Evolutionary conservation across 2,113 vertebrate species (phyloP), one percentile per base, ranked within the genome.

Genomic region (Lonchura striata): DNA sequence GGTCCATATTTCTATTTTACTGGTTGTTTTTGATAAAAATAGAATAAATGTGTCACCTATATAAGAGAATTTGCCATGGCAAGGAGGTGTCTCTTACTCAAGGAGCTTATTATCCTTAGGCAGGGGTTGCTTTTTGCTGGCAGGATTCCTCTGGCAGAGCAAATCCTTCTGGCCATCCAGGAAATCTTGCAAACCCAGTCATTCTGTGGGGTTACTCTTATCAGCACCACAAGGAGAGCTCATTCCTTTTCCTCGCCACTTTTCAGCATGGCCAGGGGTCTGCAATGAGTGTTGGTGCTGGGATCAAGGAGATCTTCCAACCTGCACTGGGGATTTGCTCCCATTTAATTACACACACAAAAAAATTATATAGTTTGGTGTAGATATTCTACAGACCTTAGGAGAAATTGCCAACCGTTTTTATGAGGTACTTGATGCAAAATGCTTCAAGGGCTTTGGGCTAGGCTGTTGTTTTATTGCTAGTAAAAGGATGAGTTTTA

Each of bases 401-500:
- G 82, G 19, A 95, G 50, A 52, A 77, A 56, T 66, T 59, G 31
- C 90, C 54, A 87, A 4, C 6, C 4, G 1, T 39, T 90, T 94
- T 88, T 74, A 79, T 56, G 79, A 94, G 71, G 47, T 28, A 44
- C 57, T 86, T 23, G 35, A 41, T 69, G 65, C 59, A 84, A 88
- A 92, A 81, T 57, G 44, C 60, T 78, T 24, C 50, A 44, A 88
- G 65, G 87, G 52, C 49, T 90, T 80, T 90, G 81, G 52, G 79
- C 37, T 75, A 35, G 72, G 70, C 77, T 90, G 35, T 92, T 92
- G 91, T 82, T 59, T 94, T 65, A 88, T 28, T 82, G 63, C 82
- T 84, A 25, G 65, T 89, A 76, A 75, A 94, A 83, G 69, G 71
- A 50, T 82, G 82, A 85, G 66, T 83, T 96, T 95, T 80, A 79